phyloP scores from a whole-genome alignment of 2,113 vertebrate species.

The Corydoras sp. region DNA sequence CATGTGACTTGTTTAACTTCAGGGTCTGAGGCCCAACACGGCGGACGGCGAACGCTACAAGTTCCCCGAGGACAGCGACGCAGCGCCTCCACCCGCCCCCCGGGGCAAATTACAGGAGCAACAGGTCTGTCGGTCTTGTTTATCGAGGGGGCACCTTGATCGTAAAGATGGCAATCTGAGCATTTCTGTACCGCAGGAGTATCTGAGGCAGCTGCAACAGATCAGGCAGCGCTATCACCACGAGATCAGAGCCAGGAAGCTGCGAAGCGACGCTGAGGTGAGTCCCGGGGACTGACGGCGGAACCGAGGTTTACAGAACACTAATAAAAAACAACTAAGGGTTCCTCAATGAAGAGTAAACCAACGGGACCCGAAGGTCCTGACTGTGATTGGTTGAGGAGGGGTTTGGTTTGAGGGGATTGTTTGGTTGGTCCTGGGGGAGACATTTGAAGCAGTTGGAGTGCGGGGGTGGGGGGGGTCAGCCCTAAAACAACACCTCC shows the following conservation, averaged over 20 bases:
- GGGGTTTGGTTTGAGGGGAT: too few species aligned
- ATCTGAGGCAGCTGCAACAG: constrained; percentile 73
- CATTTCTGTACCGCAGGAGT: constrained; percentile 65
- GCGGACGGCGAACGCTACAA: constrained; percentile 58
- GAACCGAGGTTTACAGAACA: too few species aligned
- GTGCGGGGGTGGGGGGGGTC: too few species aligned
- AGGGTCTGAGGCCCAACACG: constrained; percentile 83
- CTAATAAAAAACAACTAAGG: too few species aligned
- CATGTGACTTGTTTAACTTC: neutral
- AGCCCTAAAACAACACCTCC: too few species aligned
- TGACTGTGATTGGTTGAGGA: too few species aligned
- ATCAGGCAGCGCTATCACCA: constrained; percentile 80
- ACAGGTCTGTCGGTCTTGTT: constrained; percentile 52
- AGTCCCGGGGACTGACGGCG: neutral
- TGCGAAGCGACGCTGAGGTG: constrained; percentile 71
- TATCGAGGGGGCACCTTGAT: neutral
- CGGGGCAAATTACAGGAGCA: constrained; percentile 58
- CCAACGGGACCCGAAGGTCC: too few species aligned
- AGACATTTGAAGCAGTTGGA: too few species aligned
- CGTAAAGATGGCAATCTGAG: neutral
- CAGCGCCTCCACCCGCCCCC: constrained; percentile 13
- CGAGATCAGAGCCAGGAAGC: constrained; percentile 69
- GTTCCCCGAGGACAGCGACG: constrained; percentile 18
- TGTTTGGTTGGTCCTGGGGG: too few species aligned
- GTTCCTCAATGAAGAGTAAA: too few species aligned